Base-by-base conservation (phyloP, 2,113 vertebrate species). In the Syrrhaptes paradoxus region DNA sequence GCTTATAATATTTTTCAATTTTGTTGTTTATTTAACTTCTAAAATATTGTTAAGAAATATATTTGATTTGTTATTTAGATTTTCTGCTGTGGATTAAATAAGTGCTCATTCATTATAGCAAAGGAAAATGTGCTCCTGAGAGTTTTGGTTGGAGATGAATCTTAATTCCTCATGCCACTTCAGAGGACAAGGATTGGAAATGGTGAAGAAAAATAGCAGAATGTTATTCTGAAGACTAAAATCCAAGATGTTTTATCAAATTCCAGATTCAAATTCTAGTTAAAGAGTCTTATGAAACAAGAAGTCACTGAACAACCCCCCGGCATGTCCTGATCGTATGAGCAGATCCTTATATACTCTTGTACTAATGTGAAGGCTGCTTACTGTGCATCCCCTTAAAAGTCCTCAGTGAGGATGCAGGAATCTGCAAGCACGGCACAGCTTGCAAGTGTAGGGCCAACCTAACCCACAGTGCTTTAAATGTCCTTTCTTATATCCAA, bases 21-120 rank as follows among this genome's bases (percentile, higher is more conserved):
- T 58, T 71, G 72, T 84, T 87, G 90, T 75, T 95, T 89, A 61
- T 89, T 94, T 93, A 85, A 34, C 73, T 91, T 83, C 6, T 73
- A 51, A 95, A 89, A 73, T 91, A 87, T 83, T 65, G 52, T 46
- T 46, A 43, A 81, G 29, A 79, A 82, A 75, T 77, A 21, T 3
- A 43, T 77, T 59, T 76, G 84, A 82, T 90, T 72, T 85, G 36
- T 65, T 65, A 70, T 31, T 75, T 58, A 74, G 73, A 63, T 94
- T 76, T 96, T 90, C 46, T 92, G 22, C 25, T 57, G 16, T 78
- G 24, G n/a, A 21, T 67, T 85, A 67, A 59, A 61, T 46, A 81
- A 84, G 71, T 34, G 36, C 48, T 81, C 81, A 46, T n/a, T 86
- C 25, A 26, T 82, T 77, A 51, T 63, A 87, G 52, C 26, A 31